Conservation (phyloP, 2,888 invertebrate genomes). For the Ennomos fuscantarius region DNA sequence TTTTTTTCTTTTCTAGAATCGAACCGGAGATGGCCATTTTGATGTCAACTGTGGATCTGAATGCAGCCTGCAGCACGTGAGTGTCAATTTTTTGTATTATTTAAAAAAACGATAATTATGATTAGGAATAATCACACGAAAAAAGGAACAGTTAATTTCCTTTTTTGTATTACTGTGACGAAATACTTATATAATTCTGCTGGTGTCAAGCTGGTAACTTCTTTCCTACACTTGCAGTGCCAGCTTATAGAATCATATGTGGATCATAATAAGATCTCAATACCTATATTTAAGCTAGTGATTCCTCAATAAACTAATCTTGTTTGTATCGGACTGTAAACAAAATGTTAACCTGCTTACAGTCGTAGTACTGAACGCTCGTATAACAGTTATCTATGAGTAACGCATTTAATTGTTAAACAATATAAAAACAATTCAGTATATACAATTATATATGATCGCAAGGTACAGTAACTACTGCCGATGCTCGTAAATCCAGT, state of each 20-base stretch:
- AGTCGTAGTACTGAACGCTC: slow-evolving; percentile 22
- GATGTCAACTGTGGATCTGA: slow-evolving; percentile 89
- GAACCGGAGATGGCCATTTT: slow-evolving; percentile 88
- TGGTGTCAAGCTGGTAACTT: too few relatives aligned
- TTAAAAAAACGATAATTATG: background rate
- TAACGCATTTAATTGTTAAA: slow-evolving; percentile 8
- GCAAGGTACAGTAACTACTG: slow-evolving; percentile 26
- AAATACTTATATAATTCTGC: too few relatives aligned
- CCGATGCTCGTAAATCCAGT: slow-evolving; percentile 46
- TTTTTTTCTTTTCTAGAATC: slow-evolving; percentile 82
- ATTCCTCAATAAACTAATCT: too few relatives aligned
- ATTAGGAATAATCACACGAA: too few relatives aligned
- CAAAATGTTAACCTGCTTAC: slow-evolving; percentile 31
- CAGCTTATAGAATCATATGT: too few relatives aligned
- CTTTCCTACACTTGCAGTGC: too few relatives aligned
- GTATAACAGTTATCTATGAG: slow-evolving; percentile 8
- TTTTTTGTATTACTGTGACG: too few relatives aligned
- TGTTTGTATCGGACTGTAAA: slow-evolving; percentile 5
- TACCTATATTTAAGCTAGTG: too few relatives aligned
- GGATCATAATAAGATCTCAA: too few relatives aligned
- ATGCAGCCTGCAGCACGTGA: slow-evolving; percentile 90
- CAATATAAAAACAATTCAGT: slow-evolving; percentile 30
- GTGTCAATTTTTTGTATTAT: slow-evolving; percentile 34
- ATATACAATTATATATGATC: slow-evolving; percentile 29
- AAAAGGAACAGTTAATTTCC: too few relatives aligned